Base-by-base conservation (phyloP, 2,888 invertebrate species). In the Lepidocyrtoides sp. region DNA sequence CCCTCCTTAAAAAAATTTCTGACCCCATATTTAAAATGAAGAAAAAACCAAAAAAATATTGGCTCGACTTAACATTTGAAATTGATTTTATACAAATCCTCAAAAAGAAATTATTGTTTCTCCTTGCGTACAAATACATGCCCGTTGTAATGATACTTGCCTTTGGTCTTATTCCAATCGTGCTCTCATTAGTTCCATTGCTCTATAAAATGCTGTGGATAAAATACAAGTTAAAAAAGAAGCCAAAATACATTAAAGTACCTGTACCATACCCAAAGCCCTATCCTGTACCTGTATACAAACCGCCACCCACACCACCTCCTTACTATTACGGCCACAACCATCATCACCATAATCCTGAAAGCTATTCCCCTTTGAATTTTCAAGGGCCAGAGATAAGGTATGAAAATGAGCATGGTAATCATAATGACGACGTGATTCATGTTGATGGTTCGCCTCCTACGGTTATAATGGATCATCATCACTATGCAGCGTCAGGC, bases 61-160 rank as follows among this genome's bases (percentile, higher is more conserved):
- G 92, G 92, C 72, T 93, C n/a, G 91, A 93, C 69, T 51, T 93
- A 10, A 87, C 91, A 44, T 90, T 93, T 20, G 92, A 91, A 32
- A 72, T 93, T 0, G 92, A 92, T 7, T 32, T 93, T 8, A 83
- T 89, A 32, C 91, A 92, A 2, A 32, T 93, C 12, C 23, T 93
- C 3, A 93, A 86, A 81, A 92, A 93, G 44, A 92, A 93, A 54
- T 29, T 93, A 8, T 20, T 89, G 0, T 89, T 85, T 44, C 66
- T 92, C 5, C 29, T 93, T 12, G 92, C 93, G 2, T 57, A 84
- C 7, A 91, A 89, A 51, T 93, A 93, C 72, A 92, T 92, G 81
- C 93, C 93, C 0, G 91, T 92, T 0, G 23, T 87, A 14, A 79
- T 90, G 4, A 72, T 93, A 0, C 60, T 93, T 0, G 91, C 92